Evolutionary conservation across 2,113 vertebrate species (phyloP).

Genomic region (Eulacestoma nigropectus): DNA sequence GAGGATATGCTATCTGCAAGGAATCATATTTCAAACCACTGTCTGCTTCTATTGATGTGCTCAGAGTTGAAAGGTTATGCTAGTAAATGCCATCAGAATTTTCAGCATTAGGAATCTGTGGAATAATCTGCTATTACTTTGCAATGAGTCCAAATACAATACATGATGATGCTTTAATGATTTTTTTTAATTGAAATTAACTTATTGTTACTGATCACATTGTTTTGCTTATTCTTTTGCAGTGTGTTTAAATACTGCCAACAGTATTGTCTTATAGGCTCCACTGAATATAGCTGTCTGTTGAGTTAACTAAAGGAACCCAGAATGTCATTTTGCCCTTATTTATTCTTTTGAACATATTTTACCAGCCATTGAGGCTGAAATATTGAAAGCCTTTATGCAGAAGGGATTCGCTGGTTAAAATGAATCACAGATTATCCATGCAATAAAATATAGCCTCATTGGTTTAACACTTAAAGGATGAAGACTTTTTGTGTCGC

Average conservation of each 20-base stretch:
- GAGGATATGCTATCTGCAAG: slow-evolving; percentile 81
- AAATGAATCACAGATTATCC: slow-evolving; percentile 31
- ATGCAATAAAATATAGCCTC: slow-evolving; percentile 36
- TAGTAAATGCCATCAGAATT: slow-evolving; percentile 82
- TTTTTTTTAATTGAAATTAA: slow-evolving; percentile 67
- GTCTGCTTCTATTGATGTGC: slow-evolving; percentile 82
- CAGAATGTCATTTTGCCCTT: slow-evolving; percentile 39
- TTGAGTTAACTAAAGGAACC: slow-evolving; percentile 49
- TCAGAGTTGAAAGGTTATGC: slow-evolving; percentile 83
- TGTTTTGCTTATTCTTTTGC: slow-evolving; percentile 41
- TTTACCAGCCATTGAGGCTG: slow-evolving; percentile 60
- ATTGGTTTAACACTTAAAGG: slow-evolving; percentile 29
- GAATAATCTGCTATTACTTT: slow-evolving; percentile 74
- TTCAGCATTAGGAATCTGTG: slow-evolving; percentile 73
- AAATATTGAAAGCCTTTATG: slow-evolving; percentile 61
- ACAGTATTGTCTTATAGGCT: slow-evolving; percentile 37
- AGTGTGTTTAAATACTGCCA: slow-evolving; percentile 16
- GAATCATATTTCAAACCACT: slow-evolving; percentile 85
- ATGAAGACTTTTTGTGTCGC: slow-evolving; percentile 24
- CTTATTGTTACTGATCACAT: slow-evolving; percentile 40
- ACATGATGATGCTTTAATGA: slow-evolving; percentile 34
- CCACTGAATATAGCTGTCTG: slow-evolving; percentile 28
- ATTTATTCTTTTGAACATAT: slow-evolving; percentile 69
- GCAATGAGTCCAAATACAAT: slow-evolving; percentile 57
- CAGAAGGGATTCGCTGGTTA: slow-evolving; percentile 39